Conservation (phyloP, 1,140 invertebrate species). For the Lethrus apterus region DNA sequence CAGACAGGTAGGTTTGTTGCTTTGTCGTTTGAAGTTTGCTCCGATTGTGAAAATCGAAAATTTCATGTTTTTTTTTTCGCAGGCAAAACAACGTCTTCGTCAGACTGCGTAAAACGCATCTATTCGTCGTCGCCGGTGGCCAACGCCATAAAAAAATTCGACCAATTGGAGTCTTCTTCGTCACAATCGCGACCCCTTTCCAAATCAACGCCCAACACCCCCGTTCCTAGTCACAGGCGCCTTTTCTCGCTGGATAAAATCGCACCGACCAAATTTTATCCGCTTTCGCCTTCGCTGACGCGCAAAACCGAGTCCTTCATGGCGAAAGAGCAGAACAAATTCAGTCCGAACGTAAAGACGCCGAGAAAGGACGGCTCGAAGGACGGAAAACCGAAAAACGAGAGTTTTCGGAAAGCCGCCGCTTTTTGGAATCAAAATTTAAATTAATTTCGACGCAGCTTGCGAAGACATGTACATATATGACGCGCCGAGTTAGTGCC, state of each 20-base stretch:
- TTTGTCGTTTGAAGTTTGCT: neutral
- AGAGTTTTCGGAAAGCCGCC: constrained; percentile 32
- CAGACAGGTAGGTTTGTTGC: constrained; percentile 5
- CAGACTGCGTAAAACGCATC: constrained; percentile 31
- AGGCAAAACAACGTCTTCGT: constrained; percentile 26
- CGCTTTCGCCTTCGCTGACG: constrained; percentile 27
- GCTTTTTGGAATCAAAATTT: constrained; percentile 35
- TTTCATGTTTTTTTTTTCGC: constrained; percentile 20
- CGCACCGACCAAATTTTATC: neutral
- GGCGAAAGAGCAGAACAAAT: constrained; percentile 31
- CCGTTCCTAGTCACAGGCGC: constrained; percentile 1
- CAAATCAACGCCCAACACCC: constrained; percentile 2
- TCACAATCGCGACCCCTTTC: constrained; percentile 1
- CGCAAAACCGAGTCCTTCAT: constrained; percentile 30
- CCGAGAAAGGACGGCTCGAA: neutral
- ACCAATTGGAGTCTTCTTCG: constrained; percentile 16
- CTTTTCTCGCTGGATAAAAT: neutral
- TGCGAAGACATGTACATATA: too few relatives aligned
- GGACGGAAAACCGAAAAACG: constrained; percentile 27
- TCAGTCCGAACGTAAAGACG: constrained; percentile 2
- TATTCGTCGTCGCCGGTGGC: constrained; percentile 33
- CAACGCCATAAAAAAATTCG: constrained; percentile 35
- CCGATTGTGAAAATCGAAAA: neutral
- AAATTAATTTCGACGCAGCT: constrained; percentile 9
- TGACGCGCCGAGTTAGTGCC: too few relatives aligned